Evolutionary conservation across 2,888 invertebrate genomes (phyloP), one percentile per base, ranked within the genome.

Genomic region (Buathra laborator): DNA sequence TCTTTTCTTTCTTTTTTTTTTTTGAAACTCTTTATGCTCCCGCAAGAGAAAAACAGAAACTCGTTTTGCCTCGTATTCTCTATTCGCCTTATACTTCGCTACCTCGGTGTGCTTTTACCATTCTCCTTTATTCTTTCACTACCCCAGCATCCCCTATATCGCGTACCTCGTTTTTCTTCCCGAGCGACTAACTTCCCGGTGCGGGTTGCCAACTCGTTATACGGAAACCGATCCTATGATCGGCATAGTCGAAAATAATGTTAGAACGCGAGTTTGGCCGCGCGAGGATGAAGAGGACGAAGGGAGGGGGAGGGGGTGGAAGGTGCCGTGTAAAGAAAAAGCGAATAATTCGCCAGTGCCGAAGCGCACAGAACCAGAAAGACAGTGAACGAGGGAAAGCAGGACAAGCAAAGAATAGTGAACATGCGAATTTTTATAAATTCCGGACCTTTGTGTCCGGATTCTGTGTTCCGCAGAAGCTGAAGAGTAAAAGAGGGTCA

Each of bases 181-280:
- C 77, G 74, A 82, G 76, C 76, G 81, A 82, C 76, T 81, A 82
- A 87, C 81, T 87, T 87, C 72, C 81, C 81, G 85, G 83, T 77
- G 78, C 70, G 74, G 83, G 76, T 75, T 86, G 85, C 86, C 85
- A 87, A 87, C 81, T 87, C 85, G 84, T 87, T 87, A 80, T 82
- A 85, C 83, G 84, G 80, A 83, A 85, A 85, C 81, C 64, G 48
- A 64, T 85, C 81, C 70, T 77, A 78, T 81, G 82, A 81, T 84
- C 85, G 85, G 81, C 85, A 80, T 81, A 81, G 74, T 85, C 84
- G 83, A 85, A 85, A 85, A 87, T 87, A 85, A 85, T 87, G 83
- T 83, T 85, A 74, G 71, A 78, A 79, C 81, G 72, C 76, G 59
- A 68, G 77, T 77, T 37, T 59, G 74, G 64, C 44, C 62, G 67